Conservation (phyloP, 1,140 invertebrate species). For the Drosophila pruinosa region DNA sequence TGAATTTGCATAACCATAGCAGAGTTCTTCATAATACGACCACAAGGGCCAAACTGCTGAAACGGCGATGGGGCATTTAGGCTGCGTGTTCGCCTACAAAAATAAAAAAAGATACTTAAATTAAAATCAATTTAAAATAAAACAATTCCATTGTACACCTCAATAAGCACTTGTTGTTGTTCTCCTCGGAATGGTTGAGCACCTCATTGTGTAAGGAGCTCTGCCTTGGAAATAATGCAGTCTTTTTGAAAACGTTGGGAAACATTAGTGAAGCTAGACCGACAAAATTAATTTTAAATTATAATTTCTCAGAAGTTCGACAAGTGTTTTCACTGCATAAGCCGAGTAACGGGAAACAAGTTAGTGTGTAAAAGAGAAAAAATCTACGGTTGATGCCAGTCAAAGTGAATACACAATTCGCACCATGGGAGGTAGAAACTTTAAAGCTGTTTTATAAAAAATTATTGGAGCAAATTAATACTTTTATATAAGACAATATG, state of each 20-base stretch:
- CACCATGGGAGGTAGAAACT: not conserved
- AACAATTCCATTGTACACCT: constrained; percentile 22
- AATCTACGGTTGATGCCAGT: not conserved
- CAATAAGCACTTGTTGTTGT: constrained; percentile 33
- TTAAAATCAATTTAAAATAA: not conserved
- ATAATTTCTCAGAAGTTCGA: not conserved
- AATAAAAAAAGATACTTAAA: not conserved
- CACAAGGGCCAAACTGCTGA: constrained; percentile 97
- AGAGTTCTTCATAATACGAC: constrained; percentile 97
- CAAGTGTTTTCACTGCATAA: not conserved
- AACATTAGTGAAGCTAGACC: constrained; percentile 29
- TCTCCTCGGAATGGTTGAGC: constrained; percentile 36
- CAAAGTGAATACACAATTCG: not conserved
- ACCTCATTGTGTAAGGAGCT: constrained; percentile 58
- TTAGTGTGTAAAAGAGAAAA: not conserved
- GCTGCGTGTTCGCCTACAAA: constrained; percentile 93
- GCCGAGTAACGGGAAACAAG: not conserved
- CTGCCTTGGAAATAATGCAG: constrained; percentile 23
- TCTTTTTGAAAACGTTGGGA: constrained; percentile 24
- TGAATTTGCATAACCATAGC: constrained; percentile 99
- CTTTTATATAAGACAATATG: no score
- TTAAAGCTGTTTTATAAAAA: not conserved
- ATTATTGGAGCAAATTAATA: not conserved
- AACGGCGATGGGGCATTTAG: constrained; percentile 96
- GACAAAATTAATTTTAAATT: not conserved